A percentile compares a stretch with the other conserved stretches of the same genome.
These are phyloP conservation scores for Meteorus cinctellus DNA, from an alignment of 2,888 invertebrate species.

Conservation along the genomic window DNA sequence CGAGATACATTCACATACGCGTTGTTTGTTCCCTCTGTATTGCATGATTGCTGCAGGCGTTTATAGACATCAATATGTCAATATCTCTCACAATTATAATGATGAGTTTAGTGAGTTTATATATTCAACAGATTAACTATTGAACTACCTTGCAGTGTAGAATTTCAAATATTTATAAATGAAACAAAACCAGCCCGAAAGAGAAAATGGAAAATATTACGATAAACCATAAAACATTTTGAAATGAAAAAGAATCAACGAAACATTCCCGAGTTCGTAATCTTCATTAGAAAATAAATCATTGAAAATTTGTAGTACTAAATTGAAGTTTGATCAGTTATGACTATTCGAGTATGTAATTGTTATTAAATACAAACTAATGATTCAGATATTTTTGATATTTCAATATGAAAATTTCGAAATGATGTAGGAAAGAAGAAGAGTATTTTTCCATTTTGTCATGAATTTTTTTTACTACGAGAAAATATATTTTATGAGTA, in stretches of 20 bases:
- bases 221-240: too few relatives aligned
- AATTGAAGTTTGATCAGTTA: too few relatives aligned
- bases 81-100: neutral
- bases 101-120: neutral
- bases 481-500: neutral
- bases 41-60: neutral
- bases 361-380: too few relatives aligned
- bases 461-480: neutral
- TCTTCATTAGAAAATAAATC: too few relatives aligned
- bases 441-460: too few relatives aligned
- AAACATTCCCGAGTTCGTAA: too few relatives aligned
- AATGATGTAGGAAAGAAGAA: too few relatives aligned
- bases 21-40: neutral
- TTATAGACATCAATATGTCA: neutral
- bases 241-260: too few relatives aligned
- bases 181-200: neutral
- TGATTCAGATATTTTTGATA: too few relatives aligned
- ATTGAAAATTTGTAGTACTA: too few relatives aligned
- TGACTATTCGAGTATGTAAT: too few relatives aligned
- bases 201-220: neutral
- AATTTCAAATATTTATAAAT: constrained; percentile 23
- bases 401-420: too few relatives aligned
- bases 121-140: constrained; percentile 18
- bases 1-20: neutral
- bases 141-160: constrained; percentile 8